A percentile compares a stretch with the other conserved stretches of the same genome.
Evolutionary conservation across 2,888 invertebrate genomes (phyloP).

Genomic region (Lucinisca nassula): DNA sequence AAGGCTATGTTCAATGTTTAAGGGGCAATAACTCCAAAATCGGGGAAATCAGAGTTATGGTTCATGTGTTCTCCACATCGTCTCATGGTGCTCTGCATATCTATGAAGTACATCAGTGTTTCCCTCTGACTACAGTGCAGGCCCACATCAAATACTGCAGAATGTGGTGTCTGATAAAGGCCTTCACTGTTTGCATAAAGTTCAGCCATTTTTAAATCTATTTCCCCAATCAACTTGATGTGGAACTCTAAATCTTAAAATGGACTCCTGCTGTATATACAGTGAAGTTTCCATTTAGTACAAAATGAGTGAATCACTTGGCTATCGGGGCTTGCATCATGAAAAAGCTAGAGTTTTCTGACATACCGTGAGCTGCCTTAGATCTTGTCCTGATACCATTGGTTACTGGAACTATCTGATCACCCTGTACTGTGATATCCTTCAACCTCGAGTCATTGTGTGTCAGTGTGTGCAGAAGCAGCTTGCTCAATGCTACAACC

Average conservation of each 20-base stretch:
- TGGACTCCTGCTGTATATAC: too few relatives aligned
- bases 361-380: constrained; percentile 70
- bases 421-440: constrained; percentile 90
- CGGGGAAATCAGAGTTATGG: too few relatives aligned
- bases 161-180: too few relatives aligned
- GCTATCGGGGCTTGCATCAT: not conserved
- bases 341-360: not conserved
- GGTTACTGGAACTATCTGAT: constrained; percentile 88
- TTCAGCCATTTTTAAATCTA: too few relatives aligned
- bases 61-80: too few relatives aligned
- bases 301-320: not conserved
- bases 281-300: not conserved
- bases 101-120: too few relatives aligned
- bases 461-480: constrained; percentile 91
- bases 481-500: constrained; percentile 91
- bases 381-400: constrained; percentile 86
- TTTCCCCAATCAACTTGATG: not conserved
- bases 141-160: too few relatives aligned
- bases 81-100: too few relatives aligned
- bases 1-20: too few relatives aligned
- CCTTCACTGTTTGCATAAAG: too few relatives aligned
- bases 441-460: constrained; percentile 90
- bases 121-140: not conserved
- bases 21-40: too few relatives aligned
- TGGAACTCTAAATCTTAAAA: not conserved